Evolutionary conservation across 2,797 vertebrate species (phyloP), one percentile per base, ranked within the genome.

Genomic region (Bradypodion pumilum): DNA sequence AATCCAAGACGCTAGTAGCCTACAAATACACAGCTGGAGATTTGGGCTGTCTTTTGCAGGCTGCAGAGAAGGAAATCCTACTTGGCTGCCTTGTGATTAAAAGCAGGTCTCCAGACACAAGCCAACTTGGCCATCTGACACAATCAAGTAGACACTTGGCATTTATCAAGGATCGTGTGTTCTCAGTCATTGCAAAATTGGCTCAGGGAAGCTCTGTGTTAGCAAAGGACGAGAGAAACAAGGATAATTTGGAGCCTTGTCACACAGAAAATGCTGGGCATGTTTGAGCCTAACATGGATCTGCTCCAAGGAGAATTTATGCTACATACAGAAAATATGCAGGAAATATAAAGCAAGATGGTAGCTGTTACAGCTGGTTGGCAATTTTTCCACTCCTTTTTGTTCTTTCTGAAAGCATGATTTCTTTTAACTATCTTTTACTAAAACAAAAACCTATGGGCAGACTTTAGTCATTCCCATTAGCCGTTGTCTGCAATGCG

Each of bases 121-220:
- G 80, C 70, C 80, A 65, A 15, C 69, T 74, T 74, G 70, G 42
- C 60, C 70, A 74, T 74, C 72, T 82, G 80, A 82, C 70, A 82
- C 70, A 82, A 74, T 74, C 70, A 21, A 74, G 37, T 49, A 65
- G 68, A 82, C 42, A 74, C 56, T 65, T 37, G 42, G 80, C 60
- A 65, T 82, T 44, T 74, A 82, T 82, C 80, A 82, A 49, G 25
- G 23, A 52, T 82, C 7, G 15, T 40, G 80, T 80, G 78, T 69
- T 80, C 66, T 70, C 78, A 52, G 78, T 65, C 42, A 52, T 21
- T 75, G 81, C 70, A 66, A 52, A 82, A 75, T 56, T 82, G 81
- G 60, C 72, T 56, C 81, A 65, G 32, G 52, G 81, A 82, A 82
- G 60, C 32, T 42, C 44, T 74, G 40, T 37, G 78, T 25, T 37